Percentiles rank a stretch among this genome's conserved stretches.
These are phyloP conservation scores for Spatulosminthurus flaviceps DNA, from an alignment of 2,888 invertebrate genomes.

Conservation along the genomic window DNA sequence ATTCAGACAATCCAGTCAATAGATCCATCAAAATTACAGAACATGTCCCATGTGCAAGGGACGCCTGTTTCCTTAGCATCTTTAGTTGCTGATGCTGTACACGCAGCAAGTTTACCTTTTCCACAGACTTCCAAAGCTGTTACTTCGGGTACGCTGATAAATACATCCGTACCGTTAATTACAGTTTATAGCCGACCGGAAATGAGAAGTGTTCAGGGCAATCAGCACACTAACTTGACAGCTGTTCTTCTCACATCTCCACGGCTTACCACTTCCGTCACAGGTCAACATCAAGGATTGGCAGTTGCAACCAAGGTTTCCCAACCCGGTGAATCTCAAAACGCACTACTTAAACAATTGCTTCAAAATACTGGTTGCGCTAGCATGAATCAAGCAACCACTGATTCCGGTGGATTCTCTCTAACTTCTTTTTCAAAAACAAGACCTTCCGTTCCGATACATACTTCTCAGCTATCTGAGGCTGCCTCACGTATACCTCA, in stretches of 20 bases:
- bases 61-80: slow-evolving; percentile 50
- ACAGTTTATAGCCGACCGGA: slow-evolving; percentile 52
- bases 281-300: slow-evolving; percentile 44
- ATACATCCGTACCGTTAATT: slow-evolving; percentile 44
- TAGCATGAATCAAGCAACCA: slow-evolving; percentile 59
- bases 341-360: slow-evolving; percentile 75
- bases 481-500: slow-evolving; percentile 63
- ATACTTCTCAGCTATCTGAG: slow-evolving; percentile 60
- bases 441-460: slow-evolving; percentile 48
- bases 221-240: slow-evolving; percentile 40
- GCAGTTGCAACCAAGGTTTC: slow-evolving; percentile 51
- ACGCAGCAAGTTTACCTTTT: slow-evolving; percentile 59
- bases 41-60: slow-evolving; percentile 35
- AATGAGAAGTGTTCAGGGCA: slow-evolving; percentile 44
- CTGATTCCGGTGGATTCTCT: slow-evolving; percentile 58
- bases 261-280: slow-evolving; percentile 47
- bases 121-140: slow-evolving; percentile 52
- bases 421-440: slow-evolving; percentile 55
- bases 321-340: slow-evolving; percentile 82
- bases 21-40: slow-evolving; percentile 44
- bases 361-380: slow-evolving; percentile 83
- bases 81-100: slow-evolving; percentile 63
- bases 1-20: slow-evolving; percentile 44
- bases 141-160: slow-evolving; percentile 31
- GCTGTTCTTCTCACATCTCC: slow-evolving; percentile 50